Percentiles rank a stretch among this genome's conserved stretches.
These are phyloP conservation scores for Peromyscus eremicus DNA, from an alignment of 2,797 vertebrate species.

Conservation along the genomic window DNA sequence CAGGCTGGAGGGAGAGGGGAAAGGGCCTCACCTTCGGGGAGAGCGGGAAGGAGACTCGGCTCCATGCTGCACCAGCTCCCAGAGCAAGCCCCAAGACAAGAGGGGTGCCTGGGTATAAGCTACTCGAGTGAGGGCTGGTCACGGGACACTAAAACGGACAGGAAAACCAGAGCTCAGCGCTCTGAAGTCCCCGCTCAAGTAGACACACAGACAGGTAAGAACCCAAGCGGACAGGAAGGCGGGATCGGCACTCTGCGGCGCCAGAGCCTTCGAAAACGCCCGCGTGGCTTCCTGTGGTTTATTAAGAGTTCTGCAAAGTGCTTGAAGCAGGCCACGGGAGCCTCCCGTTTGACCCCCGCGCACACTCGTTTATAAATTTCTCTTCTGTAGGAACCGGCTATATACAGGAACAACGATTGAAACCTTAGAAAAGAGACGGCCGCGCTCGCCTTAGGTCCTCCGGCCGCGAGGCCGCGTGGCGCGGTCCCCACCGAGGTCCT, in stretches of 20 bases:
- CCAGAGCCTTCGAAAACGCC: background rate
- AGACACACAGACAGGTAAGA: background rate
- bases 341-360: background rate
- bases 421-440: background rate
- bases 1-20: too few relatives aligned
- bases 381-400: conserved; percentile 10
- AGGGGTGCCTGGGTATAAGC: background rate
- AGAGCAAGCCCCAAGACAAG: background rate
- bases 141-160: background rate
- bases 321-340: background rate
- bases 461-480: rapidly evolving
- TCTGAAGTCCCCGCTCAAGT: background rate
- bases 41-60: background rate
- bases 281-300: conserved; percentile 70
- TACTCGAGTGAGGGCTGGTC: background rate
- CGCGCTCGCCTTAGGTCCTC: background rate
- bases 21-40: too few relatives aligned
- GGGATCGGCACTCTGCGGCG: background rate
- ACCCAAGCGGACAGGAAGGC: background rate
- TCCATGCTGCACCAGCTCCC: background rate
- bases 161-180: background rate
- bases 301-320: conserved; percentile 74
- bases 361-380: conserved; percentile 55
- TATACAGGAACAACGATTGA: background rate
- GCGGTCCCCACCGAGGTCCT: background rate